Conservation (phyloP, 1,140 invertebrate genomes). For the Mizuhopecten yessoensis region DNA sequence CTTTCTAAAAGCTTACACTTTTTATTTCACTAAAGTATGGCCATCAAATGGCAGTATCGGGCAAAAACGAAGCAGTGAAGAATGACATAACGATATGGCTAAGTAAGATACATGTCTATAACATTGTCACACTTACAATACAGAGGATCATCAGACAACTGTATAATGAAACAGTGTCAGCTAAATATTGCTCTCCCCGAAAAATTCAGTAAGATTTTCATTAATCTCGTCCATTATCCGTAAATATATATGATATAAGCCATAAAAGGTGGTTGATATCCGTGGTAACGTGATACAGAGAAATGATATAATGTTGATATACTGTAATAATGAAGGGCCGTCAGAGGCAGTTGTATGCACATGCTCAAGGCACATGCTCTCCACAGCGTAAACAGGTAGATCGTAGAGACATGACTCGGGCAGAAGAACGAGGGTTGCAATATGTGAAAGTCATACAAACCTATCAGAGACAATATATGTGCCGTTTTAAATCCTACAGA, state of each 20-base stretch:
- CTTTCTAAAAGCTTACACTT: no score
- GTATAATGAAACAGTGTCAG: background rate
- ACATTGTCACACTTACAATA: background rate
- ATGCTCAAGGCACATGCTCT: constrained; percentile 25
- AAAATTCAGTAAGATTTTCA: background rate
- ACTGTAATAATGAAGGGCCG: background rate
- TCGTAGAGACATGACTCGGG: background rate
- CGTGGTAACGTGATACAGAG: background rate
- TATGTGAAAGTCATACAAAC: constrained; percentile 32
- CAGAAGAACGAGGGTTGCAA: constrained; percentile 30
- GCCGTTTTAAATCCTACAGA: background rate
- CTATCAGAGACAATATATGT: constrained; percentile 9
- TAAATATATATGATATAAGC: background rate
- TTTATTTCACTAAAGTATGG: background rate
- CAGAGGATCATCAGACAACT: background rate
- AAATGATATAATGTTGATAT: background rate
- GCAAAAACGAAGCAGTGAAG: background rate
- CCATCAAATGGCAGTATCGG: background rate
- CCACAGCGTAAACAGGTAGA: background rate
- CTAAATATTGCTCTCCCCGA: background rate
- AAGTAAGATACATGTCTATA: background rate
- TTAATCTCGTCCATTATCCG: background rate
- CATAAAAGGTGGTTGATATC: background rate
- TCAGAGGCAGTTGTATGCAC: background rate
- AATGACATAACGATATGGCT: no score